Base-by-base conservation (phyloP, 2,888 invertebrate species). In the Griposia aprilina region DNA sequence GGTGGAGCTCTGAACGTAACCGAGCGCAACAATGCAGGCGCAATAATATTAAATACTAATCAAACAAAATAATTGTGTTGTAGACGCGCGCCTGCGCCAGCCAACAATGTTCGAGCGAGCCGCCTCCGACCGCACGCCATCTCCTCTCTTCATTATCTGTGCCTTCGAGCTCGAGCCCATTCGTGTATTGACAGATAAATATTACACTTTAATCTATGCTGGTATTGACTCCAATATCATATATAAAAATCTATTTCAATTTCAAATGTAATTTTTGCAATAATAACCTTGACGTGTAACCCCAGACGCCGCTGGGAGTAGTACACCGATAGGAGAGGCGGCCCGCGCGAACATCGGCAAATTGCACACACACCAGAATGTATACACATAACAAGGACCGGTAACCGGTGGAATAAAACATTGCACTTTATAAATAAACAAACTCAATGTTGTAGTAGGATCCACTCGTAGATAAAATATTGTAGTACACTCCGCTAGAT, bases 371-470 rank as follows among this genome's bases (percentile, higher is more conserved):
- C 89, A 84, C 81, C 81, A 85, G 87, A 81, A 89, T 89, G 90
- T 89, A 93, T 93, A 95, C 92, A 92, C 90, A 95, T 96, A 96
- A 96, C 96, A 96, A 96, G 94, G 92, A 95, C 96, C 96, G 96
- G 95, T 92, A 91, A 94, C 96, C 97, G 96, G 96, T 94, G 95
- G 96, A 95, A 96, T 96, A 96, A 96, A 97, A 96, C 95, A 96
- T 97, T 95, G 96, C 95, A 96, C 95, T 96, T 96, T 95, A 94
- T 93, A 95, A 96, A 96, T 93, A 94, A 96, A 95, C 94, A 94
- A 97, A 97, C 96, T 97, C 97, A 97, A 97, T 97, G 91, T 96
- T 96, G 97, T 97, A 97, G 96, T 97, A 97, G 95, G 96, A 95
- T 94, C 92, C 96, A 95, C 97, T 97, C 96, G 93, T 95, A 94